phyloP scores from a whole-genome alignment of 2,113 vertebrate species.

The Phodopus roborovskii region DNA sequence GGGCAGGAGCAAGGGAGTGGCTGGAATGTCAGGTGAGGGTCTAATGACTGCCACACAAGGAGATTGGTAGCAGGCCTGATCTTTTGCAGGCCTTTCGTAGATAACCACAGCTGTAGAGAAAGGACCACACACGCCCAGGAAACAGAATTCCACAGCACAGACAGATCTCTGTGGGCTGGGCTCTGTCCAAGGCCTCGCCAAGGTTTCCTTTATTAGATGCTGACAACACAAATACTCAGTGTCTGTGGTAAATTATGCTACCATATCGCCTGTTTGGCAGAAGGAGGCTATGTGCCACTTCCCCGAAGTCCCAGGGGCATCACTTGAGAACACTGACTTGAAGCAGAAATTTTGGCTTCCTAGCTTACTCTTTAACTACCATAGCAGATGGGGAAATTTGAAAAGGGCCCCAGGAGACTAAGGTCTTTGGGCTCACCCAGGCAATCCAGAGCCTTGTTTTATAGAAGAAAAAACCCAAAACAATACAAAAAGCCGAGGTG shows the following conservation, averaged over 20 bases:
- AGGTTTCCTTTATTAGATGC: background rate
- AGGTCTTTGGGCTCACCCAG: background rate
- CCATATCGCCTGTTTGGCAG: background rate
- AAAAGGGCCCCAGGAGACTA: background rate
- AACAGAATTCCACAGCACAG: background rate
- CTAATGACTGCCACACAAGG: background rate
- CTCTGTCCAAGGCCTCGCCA: background rate
- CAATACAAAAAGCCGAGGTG: background rate
- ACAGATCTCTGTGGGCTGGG: background rate
- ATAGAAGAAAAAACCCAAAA: background rate
- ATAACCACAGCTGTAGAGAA: background rate
- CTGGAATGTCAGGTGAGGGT: background rate
- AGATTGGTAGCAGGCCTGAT: background rate
- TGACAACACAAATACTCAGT: no score
- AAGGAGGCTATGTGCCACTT: background rate
- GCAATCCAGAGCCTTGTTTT: background rate
- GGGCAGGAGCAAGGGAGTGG: background rate
- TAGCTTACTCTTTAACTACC: background rate
- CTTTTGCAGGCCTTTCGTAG: background rate
- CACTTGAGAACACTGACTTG: background rate
- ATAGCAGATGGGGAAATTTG: background rate
- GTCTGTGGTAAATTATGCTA: rapidly evolving
- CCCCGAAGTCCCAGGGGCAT: background rate
- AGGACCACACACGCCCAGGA: background rate
- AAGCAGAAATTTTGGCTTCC: rapidly evolving